A percentile compares a stretch with the other conserved stretches of the same genome.
Evolutionary conservation across 2,113 vertebrate species (phyloP).

Genomic region (Sylvilagus bachmani): DNA sequence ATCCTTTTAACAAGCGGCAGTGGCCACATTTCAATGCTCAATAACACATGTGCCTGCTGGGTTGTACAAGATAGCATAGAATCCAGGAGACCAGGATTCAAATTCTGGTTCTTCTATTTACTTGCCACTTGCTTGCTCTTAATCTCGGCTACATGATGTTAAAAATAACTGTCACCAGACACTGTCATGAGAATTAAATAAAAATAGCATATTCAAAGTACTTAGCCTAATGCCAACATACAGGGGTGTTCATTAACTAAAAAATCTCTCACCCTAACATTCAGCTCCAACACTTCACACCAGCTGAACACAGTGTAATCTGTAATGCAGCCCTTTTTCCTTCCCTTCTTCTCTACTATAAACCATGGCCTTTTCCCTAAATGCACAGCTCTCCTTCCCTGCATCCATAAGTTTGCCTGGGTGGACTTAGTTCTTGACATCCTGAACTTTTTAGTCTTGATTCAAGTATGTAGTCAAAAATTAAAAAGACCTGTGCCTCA

Average conservation of each 20-base stretch:
- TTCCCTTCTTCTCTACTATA: not conserved
- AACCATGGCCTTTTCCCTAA: not conserved
- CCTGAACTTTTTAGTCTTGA: not conserved
- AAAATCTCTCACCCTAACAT: not conserved
- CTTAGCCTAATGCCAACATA: not conserved
- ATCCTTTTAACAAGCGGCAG: not conserved
- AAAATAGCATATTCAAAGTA: not conserved
- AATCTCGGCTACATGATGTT: not conserved
- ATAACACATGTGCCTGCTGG: too few species aligned
- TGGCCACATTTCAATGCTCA: not conserved
- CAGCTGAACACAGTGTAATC: not conserved
- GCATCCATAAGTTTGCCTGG: not conserved
- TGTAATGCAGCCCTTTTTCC: not conserved
- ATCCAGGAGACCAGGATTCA: not conserved
- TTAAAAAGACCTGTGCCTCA: not conserved
- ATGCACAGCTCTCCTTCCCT: not conserved
- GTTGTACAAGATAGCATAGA: not conserved
- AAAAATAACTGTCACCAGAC: not conserved
- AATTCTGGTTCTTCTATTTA: constrained; percentile 19
- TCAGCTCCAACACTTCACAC: not conserved
- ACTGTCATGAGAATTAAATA: not conserved
- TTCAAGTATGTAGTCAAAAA: not conserved
- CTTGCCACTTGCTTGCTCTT: not conserved
- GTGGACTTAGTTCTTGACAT: not conserved
- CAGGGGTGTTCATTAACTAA: not conserved